Evolutionary conservation across 2,113 vertebrate species (phyloP).

Genomic region (Cephalopterus ornatus): DNA sequence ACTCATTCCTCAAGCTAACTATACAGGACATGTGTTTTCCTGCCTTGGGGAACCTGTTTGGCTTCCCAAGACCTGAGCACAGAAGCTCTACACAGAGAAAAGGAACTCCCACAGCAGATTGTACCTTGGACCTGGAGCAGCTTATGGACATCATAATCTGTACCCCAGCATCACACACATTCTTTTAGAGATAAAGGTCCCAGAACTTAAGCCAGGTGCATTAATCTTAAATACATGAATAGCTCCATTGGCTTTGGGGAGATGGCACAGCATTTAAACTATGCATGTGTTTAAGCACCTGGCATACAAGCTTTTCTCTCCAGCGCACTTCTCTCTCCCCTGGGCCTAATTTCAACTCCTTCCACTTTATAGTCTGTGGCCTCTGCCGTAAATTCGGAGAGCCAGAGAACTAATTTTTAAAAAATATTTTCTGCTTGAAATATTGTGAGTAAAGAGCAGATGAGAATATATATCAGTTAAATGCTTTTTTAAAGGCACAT

Average conservation of each 20-base stretch:
- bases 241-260: neutral
- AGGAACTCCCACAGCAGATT: neutral
- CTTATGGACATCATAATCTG: neutral
- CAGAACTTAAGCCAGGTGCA: neutral
- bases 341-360: slow-evolving; percentile 51
- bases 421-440: slow-evolving; percentile 57
- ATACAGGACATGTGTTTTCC: neutral
- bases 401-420: slow-evolving; percentile 10
- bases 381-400: slow-evolving; percentile 42
- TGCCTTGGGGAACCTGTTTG: neutral
- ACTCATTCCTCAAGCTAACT: neutral
- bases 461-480: slow-evolving; percentile 57
- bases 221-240: neutral
- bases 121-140: neutral
- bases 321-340: slow-evolving; percentile 1
- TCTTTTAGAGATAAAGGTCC: neutral
- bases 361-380: slow-evolving; percentile 14
- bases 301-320: neutral
- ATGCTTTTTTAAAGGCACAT: slow-evolving; percentile 47
- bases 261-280: neutral
- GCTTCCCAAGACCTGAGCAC: neutral
- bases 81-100: neutral
- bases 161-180: neutral
- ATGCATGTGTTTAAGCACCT: slow-evolving; percentile 42
- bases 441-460: slow-evolving; percentile 35